Base-by-base conservation (phyloP, 2,113 vertebrate genomes). In the Gorsachius goisagi region DNA sequence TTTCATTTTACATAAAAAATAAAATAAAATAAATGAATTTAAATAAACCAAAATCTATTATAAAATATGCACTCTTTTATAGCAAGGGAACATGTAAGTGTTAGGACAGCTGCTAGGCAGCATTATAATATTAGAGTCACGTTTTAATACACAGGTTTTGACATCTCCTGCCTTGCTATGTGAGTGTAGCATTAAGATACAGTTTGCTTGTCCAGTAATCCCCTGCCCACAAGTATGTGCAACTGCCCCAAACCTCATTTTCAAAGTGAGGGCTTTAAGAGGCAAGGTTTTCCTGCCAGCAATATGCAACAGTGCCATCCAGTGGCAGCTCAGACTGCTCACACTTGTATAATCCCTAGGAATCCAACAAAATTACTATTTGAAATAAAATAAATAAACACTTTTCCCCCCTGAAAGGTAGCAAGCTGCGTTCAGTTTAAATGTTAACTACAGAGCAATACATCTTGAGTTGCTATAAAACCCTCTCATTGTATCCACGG, bases 281-380 rank as follows among this genome's bases (percentile, higher is more conserved):
- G 37, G 35, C 1, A 18, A 28, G 7, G 66, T 21, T 67, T 84
- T 64, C 53, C 66, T 8, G 89, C 67, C 97, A 97, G 94, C 85
- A 33, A 4, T 56, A 60, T 97, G 63, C 98, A 98, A 98, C 97
- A 98, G 85, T 95, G 98, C 97, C 98, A 98, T 93, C 98, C 93
- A 97, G 98, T 41, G 98, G 98, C 82, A 81, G 2, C 41, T 15
- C 20, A 17, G 16, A 49, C 80, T 75, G 5, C 92, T 44, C 94
- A 72, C 96, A 93, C 39, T 17, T 26, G 27, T 2, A 11, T 24
- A 30, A 85, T 35, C 45, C 66, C 52, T 7, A 6, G 53, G 53
- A 52, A 23, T 3, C 28, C 45, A 2, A 5, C 68, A 24, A 33
- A 6, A 75, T 15, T 33, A 21, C 30, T 49, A 4, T 32, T 71